Conservation (phyloP, 1,140 invertebrate species). For the Drosophila melanica region DNA sequence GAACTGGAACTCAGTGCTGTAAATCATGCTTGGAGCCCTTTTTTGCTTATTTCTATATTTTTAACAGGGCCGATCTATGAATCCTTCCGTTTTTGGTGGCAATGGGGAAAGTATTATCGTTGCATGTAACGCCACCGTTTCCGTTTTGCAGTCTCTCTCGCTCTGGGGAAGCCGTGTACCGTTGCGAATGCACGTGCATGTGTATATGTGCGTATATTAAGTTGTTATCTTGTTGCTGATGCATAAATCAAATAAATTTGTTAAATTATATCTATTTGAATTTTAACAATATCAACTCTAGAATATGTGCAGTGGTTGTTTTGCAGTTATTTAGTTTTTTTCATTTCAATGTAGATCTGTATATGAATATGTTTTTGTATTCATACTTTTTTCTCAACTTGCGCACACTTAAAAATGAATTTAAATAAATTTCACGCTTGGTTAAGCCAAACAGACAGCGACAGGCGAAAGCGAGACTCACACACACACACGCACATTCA, state of each 20-base stretch:
- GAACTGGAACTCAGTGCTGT: neutral
- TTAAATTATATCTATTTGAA: conserved; percentile 41
- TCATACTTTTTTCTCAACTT: conserved; percentile 62
- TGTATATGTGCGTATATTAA: neutral
- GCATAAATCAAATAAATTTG: conserved; percentile 48
- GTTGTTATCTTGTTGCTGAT: conserved; percentile 14
- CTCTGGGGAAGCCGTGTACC: no score
- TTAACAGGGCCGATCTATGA: no score
- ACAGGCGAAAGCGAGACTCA: conserved; percentile 49
- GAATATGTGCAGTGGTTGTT: conserved; percentile 24
- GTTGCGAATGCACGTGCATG: no score
- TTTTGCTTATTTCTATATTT: no score
- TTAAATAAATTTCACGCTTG: conserved; percentile 83
- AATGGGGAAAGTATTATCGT: no score
- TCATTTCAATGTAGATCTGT: conserved; percentile 21
- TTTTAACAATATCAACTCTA: conserved; percentile 32
- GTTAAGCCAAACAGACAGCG: conserved; percentile 63
- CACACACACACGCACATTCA: conserved; percentile 26
- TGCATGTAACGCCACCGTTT: neutral
- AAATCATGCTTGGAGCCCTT: neutral
- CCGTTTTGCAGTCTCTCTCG: neutral
- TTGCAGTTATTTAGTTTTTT: conserved; percentile 6
- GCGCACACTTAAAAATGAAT: conserved; percentile 80
- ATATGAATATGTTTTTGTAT: conserved; percentile 31
- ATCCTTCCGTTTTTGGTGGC: no score